Evolutionary conservation across 1,140 invertebrate genomes (phyloP).

Genomic region (Oryzaephilus surinamensis): DNA sequence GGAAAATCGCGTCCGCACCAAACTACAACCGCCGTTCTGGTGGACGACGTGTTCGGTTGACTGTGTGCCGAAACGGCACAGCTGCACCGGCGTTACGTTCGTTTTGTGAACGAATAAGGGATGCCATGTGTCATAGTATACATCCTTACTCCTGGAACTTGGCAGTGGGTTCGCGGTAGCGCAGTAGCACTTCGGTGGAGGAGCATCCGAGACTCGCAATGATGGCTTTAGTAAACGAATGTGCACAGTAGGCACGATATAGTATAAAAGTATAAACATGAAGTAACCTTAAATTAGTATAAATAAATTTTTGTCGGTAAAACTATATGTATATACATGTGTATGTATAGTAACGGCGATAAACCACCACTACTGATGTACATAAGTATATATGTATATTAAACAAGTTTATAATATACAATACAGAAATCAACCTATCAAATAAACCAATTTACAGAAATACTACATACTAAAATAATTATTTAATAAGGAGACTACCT

Average conservation of each 20-base stretch:
- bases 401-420: neutral
- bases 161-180: conserved; percentile 27
- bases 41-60: conserved; percentile 7
- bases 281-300: conserved; percentile 14
- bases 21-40: conserved; percentile 13
- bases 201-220: conserved; percentile 21
- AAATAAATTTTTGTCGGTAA: conserved; percentile 12
- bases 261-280: conserved; percentile 21
- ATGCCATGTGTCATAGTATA: conserved; percentile 21
- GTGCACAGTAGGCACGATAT: conserved; percentile 24
- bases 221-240: conserved; percentile 27
- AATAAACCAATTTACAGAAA: conserved; percentile 18
- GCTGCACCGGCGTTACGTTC: conserved; percentile 8
- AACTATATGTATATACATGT: conserved; percentile 21
- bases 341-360: conserved; percentile 15
- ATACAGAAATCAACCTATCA: conserved; percentile 12
- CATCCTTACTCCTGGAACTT: conserved; percentile 11
- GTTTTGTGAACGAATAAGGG: too few species aligned
- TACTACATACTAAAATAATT: too few species aligned
- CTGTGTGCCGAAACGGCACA: conserved; percentile 8
- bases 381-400: conserved; percentile 20
- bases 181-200: conserved; percentile 26
- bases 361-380: conserved; percentile 15
- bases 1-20: conserved; percentile 7
- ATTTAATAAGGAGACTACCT: too few species aligned